These are phyloP conservation scores for Stratiolaelaps scimitus DNA, from an alignment of 1,140 invertebrate genomes.

Conservation along the genomic window DNA sequence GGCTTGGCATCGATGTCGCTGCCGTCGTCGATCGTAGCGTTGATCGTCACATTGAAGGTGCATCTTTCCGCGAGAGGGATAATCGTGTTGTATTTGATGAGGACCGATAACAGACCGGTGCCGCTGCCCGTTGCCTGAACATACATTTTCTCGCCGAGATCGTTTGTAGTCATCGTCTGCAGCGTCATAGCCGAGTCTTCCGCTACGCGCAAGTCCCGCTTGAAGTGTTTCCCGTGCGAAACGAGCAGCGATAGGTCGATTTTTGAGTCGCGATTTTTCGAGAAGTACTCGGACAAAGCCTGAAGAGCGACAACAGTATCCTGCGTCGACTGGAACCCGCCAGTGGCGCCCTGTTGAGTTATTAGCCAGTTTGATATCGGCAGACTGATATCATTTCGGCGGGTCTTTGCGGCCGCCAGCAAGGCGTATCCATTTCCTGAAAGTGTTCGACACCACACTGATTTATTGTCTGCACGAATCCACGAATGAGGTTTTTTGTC, in stretches of 20 bases:
- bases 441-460: too few relatives aligned
- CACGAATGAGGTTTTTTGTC: too few relatives aligned
- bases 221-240: neutral
- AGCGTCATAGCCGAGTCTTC: neutral
- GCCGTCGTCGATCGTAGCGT: neutral
- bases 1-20: conserved; percentile 32
- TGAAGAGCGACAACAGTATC: conserved; percentile 43
- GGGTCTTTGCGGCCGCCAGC: neutral
- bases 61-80: conserved; percentile 37
- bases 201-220: neutral
- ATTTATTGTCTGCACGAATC: too few relatives aligned
- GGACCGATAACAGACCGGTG: conserved; percentile 39
- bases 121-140: conserved; percentile 40
- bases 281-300: conserved; percentile 41
- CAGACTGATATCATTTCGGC: neutral
- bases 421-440: conserved; percentile 6
- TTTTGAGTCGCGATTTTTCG: conserved; percentile 7
- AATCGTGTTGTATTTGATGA: conserved; percentile 40
- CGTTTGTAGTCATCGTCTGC: conserved; percentile 9
- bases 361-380: conserved; percentile 16
- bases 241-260: conserved; percentile 1
- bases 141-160: conserved; percentile 26
- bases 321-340: conserved; percentile 33
- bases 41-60: conserved; percentile 32
- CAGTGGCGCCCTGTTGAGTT: neutral